These are phyloP conservation scores for Tragelaphus buxtoni DNA, from an alignment of 2,113 vertebrate genomes.

Conservation along the genomic window DNA sequence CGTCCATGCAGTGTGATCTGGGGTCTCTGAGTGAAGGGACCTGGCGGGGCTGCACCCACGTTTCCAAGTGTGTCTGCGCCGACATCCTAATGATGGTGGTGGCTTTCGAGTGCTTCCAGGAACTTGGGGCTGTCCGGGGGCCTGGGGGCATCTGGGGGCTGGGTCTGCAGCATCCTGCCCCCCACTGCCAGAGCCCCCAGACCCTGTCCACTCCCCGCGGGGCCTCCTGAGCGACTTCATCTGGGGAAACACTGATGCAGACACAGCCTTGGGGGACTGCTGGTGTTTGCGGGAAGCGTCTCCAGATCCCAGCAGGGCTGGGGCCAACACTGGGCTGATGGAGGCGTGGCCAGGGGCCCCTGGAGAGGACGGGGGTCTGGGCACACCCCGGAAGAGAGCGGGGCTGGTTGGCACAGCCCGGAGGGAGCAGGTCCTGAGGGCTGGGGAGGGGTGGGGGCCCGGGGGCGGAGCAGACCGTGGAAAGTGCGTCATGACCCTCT, in stretches of 20 bases:
- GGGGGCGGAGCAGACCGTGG: neutral
- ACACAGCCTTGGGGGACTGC: neutral
- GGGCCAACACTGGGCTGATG: neutral
- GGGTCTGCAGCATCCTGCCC: neutral
- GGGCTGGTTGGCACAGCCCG: neutral
- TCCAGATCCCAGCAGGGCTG: rapidly evolving
- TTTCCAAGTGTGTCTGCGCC: rapidly evolving
- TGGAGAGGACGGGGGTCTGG: rapidly evolving
- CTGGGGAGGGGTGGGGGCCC: neutral
- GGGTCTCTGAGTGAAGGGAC: neutral
- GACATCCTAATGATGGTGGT: rapidly evolving
- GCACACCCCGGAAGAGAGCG: neutral
- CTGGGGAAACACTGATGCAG: neutral
- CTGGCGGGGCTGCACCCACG: rapidly evolving
- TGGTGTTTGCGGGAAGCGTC: neutral
- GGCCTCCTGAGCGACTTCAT: neutral
- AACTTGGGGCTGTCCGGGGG: neutral
- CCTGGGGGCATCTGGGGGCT: neutral
- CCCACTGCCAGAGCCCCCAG: neutral
- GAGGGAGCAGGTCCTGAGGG: neutral
- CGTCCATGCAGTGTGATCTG: rapidly evolving
- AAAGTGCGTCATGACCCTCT: neutral
- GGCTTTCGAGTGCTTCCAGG: neutral
- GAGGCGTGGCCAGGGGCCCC: neutral
- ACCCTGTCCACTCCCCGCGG: rapidly evolving